Evolutionary conservation across 2,888 invertebrate species (phyloP).

Genomic region (Phrixothrix hirtus): DNA sequence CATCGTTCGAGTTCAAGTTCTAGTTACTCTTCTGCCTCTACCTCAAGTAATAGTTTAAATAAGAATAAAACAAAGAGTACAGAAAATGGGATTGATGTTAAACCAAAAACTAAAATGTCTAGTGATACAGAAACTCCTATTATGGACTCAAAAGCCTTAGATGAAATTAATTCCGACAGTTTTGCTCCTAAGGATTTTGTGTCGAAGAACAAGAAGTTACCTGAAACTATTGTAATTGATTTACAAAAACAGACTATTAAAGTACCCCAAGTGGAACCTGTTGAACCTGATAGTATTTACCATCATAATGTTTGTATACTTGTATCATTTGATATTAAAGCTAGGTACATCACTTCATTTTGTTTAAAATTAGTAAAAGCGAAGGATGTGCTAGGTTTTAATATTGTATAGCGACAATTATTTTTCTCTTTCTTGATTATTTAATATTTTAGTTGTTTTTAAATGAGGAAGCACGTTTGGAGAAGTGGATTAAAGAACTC

Average conservation of each 20-base stretch:
- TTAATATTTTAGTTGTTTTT: conserved; percentile 65
- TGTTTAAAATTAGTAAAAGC: too few relatives aligned
- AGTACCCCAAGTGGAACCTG: conserved; percentile 62
- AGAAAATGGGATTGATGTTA: conserved; percentile 14
- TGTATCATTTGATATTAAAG: neutral
- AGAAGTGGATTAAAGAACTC: conserved; percentile 72
- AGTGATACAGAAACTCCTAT: conserved; percentile 56
- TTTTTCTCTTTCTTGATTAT: conserved; percentile 4
- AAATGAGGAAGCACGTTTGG: conserved; percentile 68
- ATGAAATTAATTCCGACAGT: conserved; percentile 71
- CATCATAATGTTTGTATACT: conserved; percentile 65
- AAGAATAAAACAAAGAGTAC: conserved; percentile 1
- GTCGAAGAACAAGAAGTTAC: conserved; percentile 63
- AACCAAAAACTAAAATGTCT: conserved; percentile 17
- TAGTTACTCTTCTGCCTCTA: conserved; percentile 17
- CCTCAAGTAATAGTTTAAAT: conserved; percentile 9
- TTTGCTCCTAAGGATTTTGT: conserved; percentile 65
- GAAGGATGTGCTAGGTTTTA: too few relatives aligned
- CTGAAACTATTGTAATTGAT: conserved; percentile 74
- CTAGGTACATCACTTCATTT: too few relatives aligned
- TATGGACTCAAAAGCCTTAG: conserved; percentile 64
- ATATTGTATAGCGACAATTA: too few relatives aligned
- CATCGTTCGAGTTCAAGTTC: conserved; percentile 35
- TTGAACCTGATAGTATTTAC: conserved; percentile 66
- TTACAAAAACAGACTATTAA: conserved; percentile 72